Evolutionary conservation across 2,888 invertebrate genomes (phyloP).

Genomic region (Ellobium chinense): DNA sequence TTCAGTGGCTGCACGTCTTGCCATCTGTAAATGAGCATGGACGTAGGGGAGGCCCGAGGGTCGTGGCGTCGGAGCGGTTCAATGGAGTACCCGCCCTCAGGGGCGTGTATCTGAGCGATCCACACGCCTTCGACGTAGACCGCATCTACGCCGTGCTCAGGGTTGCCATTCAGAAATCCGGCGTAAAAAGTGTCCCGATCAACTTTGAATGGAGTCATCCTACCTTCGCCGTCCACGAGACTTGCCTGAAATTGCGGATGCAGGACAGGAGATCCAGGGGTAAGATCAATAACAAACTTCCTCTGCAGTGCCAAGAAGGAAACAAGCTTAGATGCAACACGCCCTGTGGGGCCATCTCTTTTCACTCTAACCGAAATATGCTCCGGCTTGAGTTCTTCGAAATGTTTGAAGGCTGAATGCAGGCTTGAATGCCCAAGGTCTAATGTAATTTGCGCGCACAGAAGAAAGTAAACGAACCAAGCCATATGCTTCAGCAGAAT

Average conservation of each 20-base stretch:
- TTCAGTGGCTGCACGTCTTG: neutral
- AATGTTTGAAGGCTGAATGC: no score
- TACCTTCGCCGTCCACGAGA: conserved; percentile 2
- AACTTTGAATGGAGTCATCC: neutral
- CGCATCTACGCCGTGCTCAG: conserved; percentile 3
- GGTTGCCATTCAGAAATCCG: conserved; percentile 9
- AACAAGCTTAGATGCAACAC: neutral
- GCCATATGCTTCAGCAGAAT: no score
- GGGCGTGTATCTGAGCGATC: conserved; percentile 20
- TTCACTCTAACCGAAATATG: neutral
- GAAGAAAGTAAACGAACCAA: no score
- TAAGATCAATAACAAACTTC: neutral
- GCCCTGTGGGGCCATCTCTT: neutral
- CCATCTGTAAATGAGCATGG: conserved; percentile 2
- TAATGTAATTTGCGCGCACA: no score
- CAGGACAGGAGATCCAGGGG: conserved; percentile 20
- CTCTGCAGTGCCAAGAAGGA: conserved; percentile 15
- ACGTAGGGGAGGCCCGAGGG: neutral
- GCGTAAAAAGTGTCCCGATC: neutral
- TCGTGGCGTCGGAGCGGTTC: conserved; percentile 26
- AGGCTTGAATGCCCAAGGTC: no score
- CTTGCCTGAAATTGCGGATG: neutral
- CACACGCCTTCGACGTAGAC: conserved; percentile 9
- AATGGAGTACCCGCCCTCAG: conserved; percentile 3
- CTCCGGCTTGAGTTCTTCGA: neutral